Conservation (phyloP, 1,140 invertebrate species). For the Lasioglossum baleicum region DNA sequence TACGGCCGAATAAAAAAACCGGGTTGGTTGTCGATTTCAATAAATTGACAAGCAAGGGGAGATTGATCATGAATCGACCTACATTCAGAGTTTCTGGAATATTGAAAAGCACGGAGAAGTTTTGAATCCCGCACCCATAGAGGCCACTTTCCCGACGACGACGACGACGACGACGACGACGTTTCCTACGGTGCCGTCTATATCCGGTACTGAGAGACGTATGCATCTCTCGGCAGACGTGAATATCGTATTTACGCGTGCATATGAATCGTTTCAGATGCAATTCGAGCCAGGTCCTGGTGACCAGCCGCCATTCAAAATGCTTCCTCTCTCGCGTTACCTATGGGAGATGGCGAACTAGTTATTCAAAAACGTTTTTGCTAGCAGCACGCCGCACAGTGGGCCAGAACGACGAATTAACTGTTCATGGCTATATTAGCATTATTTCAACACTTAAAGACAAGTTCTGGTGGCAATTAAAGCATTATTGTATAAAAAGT, state of each 20-base stretch:
- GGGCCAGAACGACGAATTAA: too few species aligned
- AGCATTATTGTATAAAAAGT: too few species aligned
- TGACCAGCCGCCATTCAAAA: constrained; percentile 15
- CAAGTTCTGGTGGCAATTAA: too few species aligned
- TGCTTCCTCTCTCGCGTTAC: constrained; percentile 7
- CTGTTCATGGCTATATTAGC: too few species aligned
- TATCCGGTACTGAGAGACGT: constrained; percentile 7
- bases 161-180: too few species aligned
- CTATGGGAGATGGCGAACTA: constrained; percentile 15
- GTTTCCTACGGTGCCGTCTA: constrained; percentile 13
- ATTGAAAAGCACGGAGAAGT: neutral
- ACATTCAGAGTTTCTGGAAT: neutral
- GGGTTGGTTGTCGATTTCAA: neutral
- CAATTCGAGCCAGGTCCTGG: constrained; percentile 6
- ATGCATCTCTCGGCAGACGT: neutral
- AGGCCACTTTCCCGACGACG: neutral
- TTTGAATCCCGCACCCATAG: neutral
- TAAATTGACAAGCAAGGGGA: neutral
- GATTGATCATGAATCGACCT: constrained; percentile 1
- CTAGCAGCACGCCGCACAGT: neutral
- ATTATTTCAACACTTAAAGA: too few species aligned
- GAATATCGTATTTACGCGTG: constrained; percentile 10
- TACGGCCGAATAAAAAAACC: neutral
- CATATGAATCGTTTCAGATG: constrained; percentile 8
- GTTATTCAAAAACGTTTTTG: constrained; percentile 40